Evolutionary conservation across 2,888 invertebrate species (phyloP).

Genomic region (Spilarctia lutea): DNA sequence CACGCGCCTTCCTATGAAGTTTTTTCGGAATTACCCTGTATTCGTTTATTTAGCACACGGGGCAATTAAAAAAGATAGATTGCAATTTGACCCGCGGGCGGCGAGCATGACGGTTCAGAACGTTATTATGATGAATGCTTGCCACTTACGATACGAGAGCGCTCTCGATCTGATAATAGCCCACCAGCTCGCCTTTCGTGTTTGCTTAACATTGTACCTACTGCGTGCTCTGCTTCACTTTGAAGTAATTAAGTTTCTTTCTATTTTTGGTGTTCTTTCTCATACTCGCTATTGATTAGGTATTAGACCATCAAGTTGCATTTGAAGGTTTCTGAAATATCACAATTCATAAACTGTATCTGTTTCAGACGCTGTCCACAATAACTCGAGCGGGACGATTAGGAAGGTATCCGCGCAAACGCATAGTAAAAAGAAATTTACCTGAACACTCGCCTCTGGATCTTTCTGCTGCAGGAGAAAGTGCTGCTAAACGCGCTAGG

Average conservation of each 20-base stretch:
- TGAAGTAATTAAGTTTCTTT: slow-evolving; percentile 75
- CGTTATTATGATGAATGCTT: slow-evolving; percentile 82
- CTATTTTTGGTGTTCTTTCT: slow-evolving; percentile 43
- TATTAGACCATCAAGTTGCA: slow-evolving; percentile 16
- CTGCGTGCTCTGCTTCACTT: slow-evolving; percentile 66
- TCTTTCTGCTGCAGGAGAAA: slow-evolving; percentile 79
- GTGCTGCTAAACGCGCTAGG: slow-evolving; percentile 77
- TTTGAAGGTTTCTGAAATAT: not conserved
- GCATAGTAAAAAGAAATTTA: slow-evolving; percentile 59
- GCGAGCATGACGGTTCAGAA: slow-evolving; percentile 78
- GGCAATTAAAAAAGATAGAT: slow-evolving; percentile 86
- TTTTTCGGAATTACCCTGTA: slow-evolving; percentile 72
- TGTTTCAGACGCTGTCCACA: slow-evolving; percentile 73
- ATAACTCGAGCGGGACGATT: slow-evolving; percentile 77
- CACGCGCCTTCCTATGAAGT: slow-evolving; percentile 74
- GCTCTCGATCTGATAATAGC: slow-evolving; percentile 79
- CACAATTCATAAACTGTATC: slow-evolving; percentile 7
- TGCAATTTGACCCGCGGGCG: slow-evolving; percentile 83
- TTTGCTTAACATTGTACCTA: slow-evolving; percentile 70
- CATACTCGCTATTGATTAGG: slow-evolving; percentile 19
- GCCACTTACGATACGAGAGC: slow-evolving; percentile 70
- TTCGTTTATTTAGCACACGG: slow-evolving; percentile 75
- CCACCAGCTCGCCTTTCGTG: slow-evolving; percentile 68
- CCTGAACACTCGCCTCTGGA: slow-evolving; percentile 80
- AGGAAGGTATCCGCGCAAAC: slow-evolving; percentile 76